Evolutionary conservation across 2,797 vertebrate species (phyloP), one percentile per base, ranked within the genome.

Genomic region (Tenualosa thibaudeaui): DNA sequence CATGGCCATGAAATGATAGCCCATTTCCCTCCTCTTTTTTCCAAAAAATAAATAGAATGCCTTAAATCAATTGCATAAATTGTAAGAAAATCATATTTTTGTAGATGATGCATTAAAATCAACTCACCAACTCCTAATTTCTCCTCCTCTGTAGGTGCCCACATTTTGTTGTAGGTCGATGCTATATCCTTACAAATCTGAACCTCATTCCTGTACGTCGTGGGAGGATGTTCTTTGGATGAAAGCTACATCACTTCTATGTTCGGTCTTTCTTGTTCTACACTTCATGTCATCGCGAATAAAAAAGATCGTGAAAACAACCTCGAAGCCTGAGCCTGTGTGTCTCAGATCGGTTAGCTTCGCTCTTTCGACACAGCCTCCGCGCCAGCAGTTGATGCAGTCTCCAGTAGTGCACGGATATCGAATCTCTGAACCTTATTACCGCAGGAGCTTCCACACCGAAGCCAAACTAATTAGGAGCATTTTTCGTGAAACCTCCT

Each of bases 81-180:
- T n/a, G 12, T 75, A 15, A 5, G 19, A 40, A 75, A 75, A 19
- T 22, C 37, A 75, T 68, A 68, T 19, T 40, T 75, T 40, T 75
- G 13, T 7, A 75, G 43, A 43, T 75, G 15, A 75, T 40, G 40
- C 31, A 75, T 17, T 75, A 81, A 71, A 85, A 85, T 86, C 37
- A 84, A 97, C 97, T 96, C 94, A 98, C 97, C 97, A 89, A 98
- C 97, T 93, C 97, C 97, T 84, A 97, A 96, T 91, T 98, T 98
- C 92, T 98, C 97, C 81, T 98, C 97, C 91, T 98, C 97, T 3
- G 97, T 98, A 85, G 97, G 96, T 43, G 95, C 96, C 97, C 97
- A 98, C 97, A 98, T 98, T 75, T 75, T 75, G 68, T 37, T 75
- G 68, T 75, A 75, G 68, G 68, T 75, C 31, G 68, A 75, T 75